Conservation (phyloP, 2,888 invertebrate species). For the Cheilosia urbana region DNA sequence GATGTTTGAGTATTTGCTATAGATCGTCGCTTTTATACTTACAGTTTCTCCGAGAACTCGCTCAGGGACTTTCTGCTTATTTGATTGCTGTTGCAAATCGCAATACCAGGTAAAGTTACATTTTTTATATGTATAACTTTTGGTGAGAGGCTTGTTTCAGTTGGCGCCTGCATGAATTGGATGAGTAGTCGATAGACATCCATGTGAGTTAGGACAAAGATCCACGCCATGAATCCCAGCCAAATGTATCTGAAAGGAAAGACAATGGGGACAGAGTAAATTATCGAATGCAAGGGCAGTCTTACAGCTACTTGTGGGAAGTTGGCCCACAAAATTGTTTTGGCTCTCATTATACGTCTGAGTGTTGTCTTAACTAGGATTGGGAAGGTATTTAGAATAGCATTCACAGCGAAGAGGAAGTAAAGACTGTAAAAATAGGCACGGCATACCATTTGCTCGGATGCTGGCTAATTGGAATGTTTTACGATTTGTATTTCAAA, state of each 20-base stretch:
- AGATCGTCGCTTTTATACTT: conserved; percentile 76
- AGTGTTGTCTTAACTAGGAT: too few relatives aligned
- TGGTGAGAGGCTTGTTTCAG: conserved; percentile 81
- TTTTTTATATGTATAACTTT: conserved; percentile 85
- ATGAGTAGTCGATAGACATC: conserved; percentile 79
- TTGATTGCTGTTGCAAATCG: conserved; percentile 85
- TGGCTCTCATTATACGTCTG: too few relatives aligned
- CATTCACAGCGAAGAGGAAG: too few relatives aligned
- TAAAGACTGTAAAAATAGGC: too few relatives aligned
- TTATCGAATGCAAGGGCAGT: too few relatives aligned
- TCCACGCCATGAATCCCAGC: conserved; percentile 78
- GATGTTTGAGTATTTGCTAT: not conserved
- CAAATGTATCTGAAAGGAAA: conserved; percentile 79
- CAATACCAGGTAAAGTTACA: conserved; percentile 85
- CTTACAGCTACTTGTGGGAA: too few relatives aligned
- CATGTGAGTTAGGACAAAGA: conserved; percentile 80
- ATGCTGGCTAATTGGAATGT: too few relatives aligned
- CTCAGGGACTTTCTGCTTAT: conserved; percentile 83
- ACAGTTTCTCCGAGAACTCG: conserved; percentile 79
- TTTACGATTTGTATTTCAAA: too few relatives aligned
- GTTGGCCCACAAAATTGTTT: too few relatives aligned
- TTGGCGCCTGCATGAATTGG: conserved; percentile 80
- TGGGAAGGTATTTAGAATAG: too few relatives aligned
- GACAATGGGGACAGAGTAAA: not conserved
- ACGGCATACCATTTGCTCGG: too few relatives aligned